Conservation (phyloP, 2,888 invertebrate genomes). For the Drosophila birchii region DNA sequence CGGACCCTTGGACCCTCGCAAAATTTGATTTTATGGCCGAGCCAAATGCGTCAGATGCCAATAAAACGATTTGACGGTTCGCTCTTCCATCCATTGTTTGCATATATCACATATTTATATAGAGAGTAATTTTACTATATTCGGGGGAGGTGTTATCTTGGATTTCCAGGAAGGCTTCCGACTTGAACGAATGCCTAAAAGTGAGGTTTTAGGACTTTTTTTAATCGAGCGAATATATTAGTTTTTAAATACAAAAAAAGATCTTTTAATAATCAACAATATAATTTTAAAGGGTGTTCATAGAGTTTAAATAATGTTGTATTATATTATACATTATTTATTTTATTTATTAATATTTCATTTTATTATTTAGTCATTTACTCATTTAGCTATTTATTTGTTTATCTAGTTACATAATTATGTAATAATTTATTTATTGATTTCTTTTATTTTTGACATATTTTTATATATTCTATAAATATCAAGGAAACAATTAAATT, state of each 20-base stretch:
- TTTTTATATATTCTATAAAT: too few relatives aligned
- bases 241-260: too few relatives aligned
- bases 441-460: too few relatives aligned
- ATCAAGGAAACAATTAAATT: too few relatives aligned
- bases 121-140: neutral
- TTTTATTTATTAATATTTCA: neutral
- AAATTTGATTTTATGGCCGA: constrained; percentile 75
- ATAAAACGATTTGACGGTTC: constrained; percentile 75
- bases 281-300: too few relatives aligned
- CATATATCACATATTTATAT: neutral
- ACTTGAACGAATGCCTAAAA: neutral
- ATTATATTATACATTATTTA: too few relatives aligned
- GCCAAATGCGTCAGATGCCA: constrained; percentile 71
- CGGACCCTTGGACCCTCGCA: constrained; percentile 24
- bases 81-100: constrained; percentile 56
- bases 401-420: too few relatives aligned
- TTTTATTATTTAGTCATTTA: neutral
- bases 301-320: too few relatives aligned
- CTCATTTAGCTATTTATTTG: too few relatives aligned
- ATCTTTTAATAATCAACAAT: too few relatives aligned
- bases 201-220: neutral
- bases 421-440: too few relatives aligned
- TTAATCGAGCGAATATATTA: neutral
- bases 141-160: neutral
- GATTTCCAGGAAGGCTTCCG: neutral